phyloP scores from a whole-genome alignment of 2,113 vertebrate genomes.

The Nyctereutes procyonoides region DNA sequence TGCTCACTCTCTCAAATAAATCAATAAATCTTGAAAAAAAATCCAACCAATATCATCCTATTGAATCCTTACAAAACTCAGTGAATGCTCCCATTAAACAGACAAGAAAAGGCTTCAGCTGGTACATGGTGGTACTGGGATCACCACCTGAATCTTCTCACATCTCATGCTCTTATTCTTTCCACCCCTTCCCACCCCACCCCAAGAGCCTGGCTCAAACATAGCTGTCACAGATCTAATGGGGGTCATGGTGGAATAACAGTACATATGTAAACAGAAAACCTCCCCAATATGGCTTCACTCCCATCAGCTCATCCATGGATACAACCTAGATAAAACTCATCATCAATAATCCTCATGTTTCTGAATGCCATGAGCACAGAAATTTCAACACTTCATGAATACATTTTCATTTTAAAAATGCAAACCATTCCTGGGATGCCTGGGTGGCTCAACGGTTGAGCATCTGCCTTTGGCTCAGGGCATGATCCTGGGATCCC shows the following conservation, averaged over 20 bases:
- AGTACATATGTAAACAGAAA: neutral
- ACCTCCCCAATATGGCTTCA: neutral
- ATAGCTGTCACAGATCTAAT: neutral
- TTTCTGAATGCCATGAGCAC: neutral
- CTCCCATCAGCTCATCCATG: neutral
- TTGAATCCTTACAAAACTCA: neutral
- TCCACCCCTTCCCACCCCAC: neutral
- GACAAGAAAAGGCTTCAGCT: neutral
- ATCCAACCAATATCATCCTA: neutral
- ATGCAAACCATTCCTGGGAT: neutral
- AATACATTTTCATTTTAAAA: neutral
- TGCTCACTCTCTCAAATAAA: neutral
- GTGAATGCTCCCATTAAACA: neutral
- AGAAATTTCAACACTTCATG: neutral
- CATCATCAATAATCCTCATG: neutral
- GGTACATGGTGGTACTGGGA: neutral
- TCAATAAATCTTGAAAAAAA: neutral
- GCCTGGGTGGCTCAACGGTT: neutral
- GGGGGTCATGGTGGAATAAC: neutral
- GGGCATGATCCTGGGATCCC: neutral
- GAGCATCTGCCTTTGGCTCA: neutral
- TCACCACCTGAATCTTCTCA: neutral
- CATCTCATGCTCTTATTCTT: neutral
- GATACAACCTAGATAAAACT: neutral
- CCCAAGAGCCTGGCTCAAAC: neutral